phyloP scores from a whole-genome alignment of 2,888 invertebrate species.

The Oscheius sp. region DNA sequence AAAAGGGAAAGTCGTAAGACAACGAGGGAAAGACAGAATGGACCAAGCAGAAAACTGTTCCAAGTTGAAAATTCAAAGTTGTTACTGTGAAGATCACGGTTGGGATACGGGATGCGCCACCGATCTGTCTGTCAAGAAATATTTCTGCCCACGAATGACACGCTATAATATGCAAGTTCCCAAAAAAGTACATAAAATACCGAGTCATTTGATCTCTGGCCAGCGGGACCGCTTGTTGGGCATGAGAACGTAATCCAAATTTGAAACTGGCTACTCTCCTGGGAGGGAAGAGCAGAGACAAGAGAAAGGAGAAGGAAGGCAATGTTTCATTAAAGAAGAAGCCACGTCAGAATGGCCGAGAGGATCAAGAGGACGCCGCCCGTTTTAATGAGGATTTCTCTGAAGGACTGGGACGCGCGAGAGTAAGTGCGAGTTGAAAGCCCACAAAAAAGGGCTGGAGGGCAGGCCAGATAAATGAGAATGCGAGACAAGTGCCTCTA shows the following conservation, averaged over 20 bases:
- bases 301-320: background rate
- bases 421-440: background rate
- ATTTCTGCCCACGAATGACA: background rate
- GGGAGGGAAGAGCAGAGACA: background rate
- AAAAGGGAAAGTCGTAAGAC: background rate
- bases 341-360: constrained; percentile 19
- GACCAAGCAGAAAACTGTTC: no score
- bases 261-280: background rate
- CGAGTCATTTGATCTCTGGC: background rate
- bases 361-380: constrained; percentile 30
- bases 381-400: constrained; percentile 36
- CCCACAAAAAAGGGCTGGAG: background rate
- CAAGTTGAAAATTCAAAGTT: no score
- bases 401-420: background rate
- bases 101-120: no score
- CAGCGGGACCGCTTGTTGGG: background rate
- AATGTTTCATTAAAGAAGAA: constrained; percentile 31
- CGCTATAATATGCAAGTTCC: background rate
- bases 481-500: background rate
- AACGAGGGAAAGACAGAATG: no score
- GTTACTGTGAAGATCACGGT: no score
- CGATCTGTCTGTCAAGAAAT: background rate
- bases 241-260: background rate
- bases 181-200: background rate
- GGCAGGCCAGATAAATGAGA: background rate